These are phyloP conservation scores for Dione vanillae DNA, from an alignment of 2,888 invertebrate genomes.

Conservation along the genomic window DNA sequence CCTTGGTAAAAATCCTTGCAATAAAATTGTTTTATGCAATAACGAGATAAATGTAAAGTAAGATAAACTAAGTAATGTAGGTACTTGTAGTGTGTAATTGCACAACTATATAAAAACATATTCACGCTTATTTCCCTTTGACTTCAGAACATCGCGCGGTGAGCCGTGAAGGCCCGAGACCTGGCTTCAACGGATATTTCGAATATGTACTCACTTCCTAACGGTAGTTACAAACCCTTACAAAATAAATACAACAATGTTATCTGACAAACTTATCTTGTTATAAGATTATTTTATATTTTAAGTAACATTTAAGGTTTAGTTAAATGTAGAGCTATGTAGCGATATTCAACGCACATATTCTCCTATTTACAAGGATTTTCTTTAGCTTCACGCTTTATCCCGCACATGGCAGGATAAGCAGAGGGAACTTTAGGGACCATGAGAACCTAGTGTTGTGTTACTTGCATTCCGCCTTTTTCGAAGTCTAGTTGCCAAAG, in stretches of 20 bases:
- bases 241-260: background rate
- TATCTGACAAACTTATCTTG: background rate
- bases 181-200: constrained; percentile 9
- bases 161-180: constrained; percentile 19
- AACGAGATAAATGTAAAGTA: constrained; percentile 3
- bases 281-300: background rate
- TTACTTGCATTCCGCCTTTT: too few relatives aligned
- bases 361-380: too few relatives aligned
- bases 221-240: background rate
- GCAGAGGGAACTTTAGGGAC: too few relatives aligned
- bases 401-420: too few relatives aligned
- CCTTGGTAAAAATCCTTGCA: constrained; percentile 15
- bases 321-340: too few relatives aligned
- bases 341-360: too few relatives aligned
- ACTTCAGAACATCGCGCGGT: constrained; percentile 16
- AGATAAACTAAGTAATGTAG: too few relatives aligned
- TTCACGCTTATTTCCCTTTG: constrained; percentile 7
- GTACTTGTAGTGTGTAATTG: constrained; percentile 10
- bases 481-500: too few relatives aligned
- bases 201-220: background rate
- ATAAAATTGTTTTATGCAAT: constrained; percentile 16
- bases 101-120: constrained; percentile 11
- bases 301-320: background rate
- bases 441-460: too few relatives aligned
- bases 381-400: too few relatives aligned